phyloP scores from a whole-genome alignment of 1,140 invertebrate species.

The Penaeus japonicus region DNA sequence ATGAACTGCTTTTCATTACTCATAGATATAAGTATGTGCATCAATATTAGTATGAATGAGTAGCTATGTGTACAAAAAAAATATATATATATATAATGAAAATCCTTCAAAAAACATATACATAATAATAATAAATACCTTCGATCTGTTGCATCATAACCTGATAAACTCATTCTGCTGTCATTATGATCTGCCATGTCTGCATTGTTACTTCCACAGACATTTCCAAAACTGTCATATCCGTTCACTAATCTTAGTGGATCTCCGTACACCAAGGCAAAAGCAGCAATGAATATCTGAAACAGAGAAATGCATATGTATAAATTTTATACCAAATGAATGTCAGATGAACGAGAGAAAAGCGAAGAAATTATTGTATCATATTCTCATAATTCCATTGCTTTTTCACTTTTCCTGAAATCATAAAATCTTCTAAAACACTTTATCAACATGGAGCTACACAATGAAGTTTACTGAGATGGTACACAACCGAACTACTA shows the following conservation, averaged over 20 bases:
- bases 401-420: background rate
- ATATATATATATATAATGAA: no score
- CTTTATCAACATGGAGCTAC: background rate
- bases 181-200: slow-evolving; percentile 69
- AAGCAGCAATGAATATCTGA: slow-evolving; percentile 46
- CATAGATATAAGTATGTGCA: no score
- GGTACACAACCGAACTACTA: background rate
- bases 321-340: background rate
- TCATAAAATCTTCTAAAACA: background rate
- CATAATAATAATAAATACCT: slow-evolving; percentile 10
- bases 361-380: background rate
- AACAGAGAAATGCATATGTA: background rate
- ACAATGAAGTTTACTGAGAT: background rate
- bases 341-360: background rate
- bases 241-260: slow-evolving; percentile 66
- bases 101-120: no score
- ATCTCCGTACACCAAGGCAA: slow-evolving; percentile 44
- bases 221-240: slow-evolving; percentile 96
- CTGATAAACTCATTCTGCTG: slow-evolving; percentile 2
- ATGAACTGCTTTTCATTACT: no score
- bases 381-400: background rate
- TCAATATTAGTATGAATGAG: no score
- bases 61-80: no score
- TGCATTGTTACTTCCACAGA: slow-evolving; percentile 85
- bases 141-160: slow-evolving; percentile 31